Percentiles rank a stretch among this genome's conserved stretches.
These are phyloP conservation scores for Aurelia aurita DNA, from an alignment of 30 jellyfish, hydroid and myxozoan genomes.

Conservation along the genomic window DNA sequence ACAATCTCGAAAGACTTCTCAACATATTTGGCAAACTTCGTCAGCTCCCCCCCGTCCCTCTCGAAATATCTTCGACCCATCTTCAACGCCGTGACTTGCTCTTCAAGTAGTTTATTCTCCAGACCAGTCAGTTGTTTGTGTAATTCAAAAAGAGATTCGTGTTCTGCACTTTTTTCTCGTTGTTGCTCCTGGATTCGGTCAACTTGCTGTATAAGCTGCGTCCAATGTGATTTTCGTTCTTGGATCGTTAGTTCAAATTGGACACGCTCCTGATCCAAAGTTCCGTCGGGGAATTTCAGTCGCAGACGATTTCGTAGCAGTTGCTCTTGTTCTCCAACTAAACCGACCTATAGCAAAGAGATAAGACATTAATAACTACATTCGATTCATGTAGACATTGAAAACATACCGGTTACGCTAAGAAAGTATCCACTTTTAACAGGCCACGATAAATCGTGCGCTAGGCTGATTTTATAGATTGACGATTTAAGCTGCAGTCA, in stretches of 20 bases:
- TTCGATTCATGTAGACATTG: not conserved
- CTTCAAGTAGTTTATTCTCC: conserved; percentile 62
- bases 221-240: conserved; percentile 81
- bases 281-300: conserved; percentile 12
- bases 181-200: conserved; percentile 62
- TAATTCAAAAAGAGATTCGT: conserved; percentile 58
- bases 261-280: not conserved
- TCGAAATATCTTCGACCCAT: conserved; percentile 73
- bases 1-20: conserved; percentile 67
- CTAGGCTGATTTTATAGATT: no score
- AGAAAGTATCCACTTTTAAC: not conserved
- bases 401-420: not conserved
- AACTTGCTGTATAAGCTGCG: conserved; percentile 57
- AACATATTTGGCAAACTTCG: conserved; percentile 69
- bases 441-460: no score
- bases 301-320: conserved; percentile 58
- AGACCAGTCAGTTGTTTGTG: conserved; percentile 78
- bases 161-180: conserved; percentile 62
- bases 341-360: conserved; percentile 59
- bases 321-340: conserved; percentile 90
- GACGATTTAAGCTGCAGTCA: no score
- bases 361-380: not conserved
- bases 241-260: conserved; percentile 68
- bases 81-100: conserved; percentile 2
- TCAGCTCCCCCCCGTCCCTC: conserved; percentile 50